Percentiles rank a stretch among this genome's conserved stretches.
phyloP scores from a whole-genome alignment of 1,140 invertebrate genomes.

The Sarcophaga peregrina region DNA sequence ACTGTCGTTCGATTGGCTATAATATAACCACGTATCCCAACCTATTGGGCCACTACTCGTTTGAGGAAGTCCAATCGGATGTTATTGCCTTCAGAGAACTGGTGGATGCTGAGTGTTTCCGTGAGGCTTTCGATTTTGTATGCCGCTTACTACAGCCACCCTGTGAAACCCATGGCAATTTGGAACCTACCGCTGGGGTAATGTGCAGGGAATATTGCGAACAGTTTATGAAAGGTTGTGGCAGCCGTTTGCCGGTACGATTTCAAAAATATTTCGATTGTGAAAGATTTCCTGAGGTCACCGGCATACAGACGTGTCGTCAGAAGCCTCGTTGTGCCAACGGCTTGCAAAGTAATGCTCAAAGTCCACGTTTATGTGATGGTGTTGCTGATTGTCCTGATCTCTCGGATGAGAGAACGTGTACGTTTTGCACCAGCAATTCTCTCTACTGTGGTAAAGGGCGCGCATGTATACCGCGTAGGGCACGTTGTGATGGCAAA shows the following conservation, averaged over 20 bases:
- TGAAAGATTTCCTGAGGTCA: conserved; percentile 82
- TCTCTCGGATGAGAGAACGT: conserved; percentile 81
- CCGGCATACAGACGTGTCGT: conserved; percentile 76
- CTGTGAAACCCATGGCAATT: conserved; percentile 69
- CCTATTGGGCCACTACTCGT: conserved; percentile 74
- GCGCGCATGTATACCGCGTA: conserved; percentile 76
- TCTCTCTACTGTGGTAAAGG: conserved; percentile 82
- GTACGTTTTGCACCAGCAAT: conserved; percentile 78
- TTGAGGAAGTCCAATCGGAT: conserved; percentile 78
- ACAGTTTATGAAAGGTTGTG: conserved; percentile 86
- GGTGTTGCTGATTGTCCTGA: conserved; percentile 87
- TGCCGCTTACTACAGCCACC: conserved; percentile 86
- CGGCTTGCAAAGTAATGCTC: conserved; percentile 76
- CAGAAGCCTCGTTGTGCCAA: conserved; percentile 81
- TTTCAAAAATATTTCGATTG: conserved; percentile 82
- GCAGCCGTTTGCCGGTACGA: conserved; percentile 75
- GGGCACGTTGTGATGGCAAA: conserved; percentile 82
- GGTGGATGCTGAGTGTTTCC: conserved; percentile 88
- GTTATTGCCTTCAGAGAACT: conserved; percentile 86
- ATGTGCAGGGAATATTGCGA: conserved; percentile 88
- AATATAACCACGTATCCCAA: conserved; percentile 89
- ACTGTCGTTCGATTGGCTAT: conserved; percentile 80
- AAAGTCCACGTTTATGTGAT: conserved; percentile 83
- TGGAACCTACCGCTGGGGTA: conserved; percentile 57
- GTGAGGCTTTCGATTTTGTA: conserved; percentile 85